Evolutionary conservation across 2,797 vertebrate genomes (phyloP), one percentile per base, ranked within the genome.

Genomic region (Amblyraja radiata): DNA sequence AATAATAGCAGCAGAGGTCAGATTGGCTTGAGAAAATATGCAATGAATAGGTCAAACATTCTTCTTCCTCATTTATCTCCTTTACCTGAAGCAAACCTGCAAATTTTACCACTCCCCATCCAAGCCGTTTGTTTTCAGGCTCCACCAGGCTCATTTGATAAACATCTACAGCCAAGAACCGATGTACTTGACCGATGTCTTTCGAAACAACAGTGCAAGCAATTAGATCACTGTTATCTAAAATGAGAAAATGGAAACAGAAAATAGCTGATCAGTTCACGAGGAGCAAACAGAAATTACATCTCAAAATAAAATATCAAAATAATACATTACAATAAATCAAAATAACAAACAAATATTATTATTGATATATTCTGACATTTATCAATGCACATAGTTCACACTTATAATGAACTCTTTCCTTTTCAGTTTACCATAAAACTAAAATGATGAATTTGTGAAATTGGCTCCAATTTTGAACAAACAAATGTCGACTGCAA

Each of bases 61-160:
- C 32, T 18, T 36, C 23, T 18, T 36, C 23, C 36, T 23, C 32
- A 73, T 46, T 91, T 28, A 91, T 8, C 90, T 54, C 94, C 94
- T 93, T 74, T 95, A 99, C 99, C 97, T 99, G 99, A 73, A 99
- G 96, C 93, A 99, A 97, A 61, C 99, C 99, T 0, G 99, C 98
- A 93, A 99, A 99, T 94, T 99, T 99, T 93, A 99, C 99, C 0
- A 99, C 98, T 18, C 99, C 99, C 99, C 99, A 99, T 80, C 99
- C 99, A 0, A 99, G 97, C 25, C 99, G 97, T 95, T 98, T 99
- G 94, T 97, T 95, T 76, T 99, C 98, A 0, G 99, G 99, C 93
- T 99, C 99, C 80, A 99, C 99, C 94, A 99, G 95, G 94, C 98
- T 99, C 99, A 99, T 99, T 95, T 99, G 98, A 96, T 99, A 99